Evolutionary conservation across 2,113 vertebrate genomes (phyloP).

Genomic region (Mus pahari): DNA sequence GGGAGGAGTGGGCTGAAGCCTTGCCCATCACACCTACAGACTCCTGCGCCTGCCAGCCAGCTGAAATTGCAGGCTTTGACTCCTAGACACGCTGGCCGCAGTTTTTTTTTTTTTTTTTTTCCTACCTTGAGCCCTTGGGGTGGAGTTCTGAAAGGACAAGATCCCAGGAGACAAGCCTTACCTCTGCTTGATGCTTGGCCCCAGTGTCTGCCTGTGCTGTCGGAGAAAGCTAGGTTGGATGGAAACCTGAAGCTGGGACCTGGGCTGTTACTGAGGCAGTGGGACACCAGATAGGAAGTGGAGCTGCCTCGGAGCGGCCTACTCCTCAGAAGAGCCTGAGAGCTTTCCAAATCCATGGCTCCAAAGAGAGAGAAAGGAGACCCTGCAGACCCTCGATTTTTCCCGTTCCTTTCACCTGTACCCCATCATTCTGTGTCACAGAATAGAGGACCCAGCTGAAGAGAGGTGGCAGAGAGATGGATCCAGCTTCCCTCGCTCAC

Average conservation of each 20-base stretch:
- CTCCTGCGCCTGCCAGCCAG: neutral
- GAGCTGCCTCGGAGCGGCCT: neutral
- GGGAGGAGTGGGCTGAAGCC: neutral
- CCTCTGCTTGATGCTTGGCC: neutral
- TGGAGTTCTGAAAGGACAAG: neutral
- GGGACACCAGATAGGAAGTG: neutral
- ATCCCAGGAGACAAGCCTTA: conserved; percentile 19
- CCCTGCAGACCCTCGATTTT: neutral
- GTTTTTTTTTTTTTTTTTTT: too few species aligned
- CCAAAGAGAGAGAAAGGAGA: neutral
- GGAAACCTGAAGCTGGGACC: neutral
- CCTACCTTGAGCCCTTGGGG: neutral
- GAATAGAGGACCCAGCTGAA: neutral
- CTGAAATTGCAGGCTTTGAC: neutral
- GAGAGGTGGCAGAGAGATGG: neutral
- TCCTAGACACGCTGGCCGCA: neutral
- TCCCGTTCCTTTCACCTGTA: neutral
- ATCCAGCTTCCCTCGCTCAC: neutral
- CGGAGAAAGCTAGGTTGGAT: neutral
- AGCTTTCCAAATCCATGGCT: neutral
- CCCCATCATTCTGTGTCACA: neutral
- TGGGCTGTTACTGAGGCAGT: conserved; percentile 11
- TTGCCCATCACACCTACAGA: neutral
- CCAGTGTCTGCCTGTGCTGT: neutral
- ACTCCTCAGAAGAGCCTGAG: neutral